These are phyloP conservation scores for Cotesia glomerata DNA, from an alignment of 1,140 invertebrate genomes.

Conservation along the genomic window DNA sequence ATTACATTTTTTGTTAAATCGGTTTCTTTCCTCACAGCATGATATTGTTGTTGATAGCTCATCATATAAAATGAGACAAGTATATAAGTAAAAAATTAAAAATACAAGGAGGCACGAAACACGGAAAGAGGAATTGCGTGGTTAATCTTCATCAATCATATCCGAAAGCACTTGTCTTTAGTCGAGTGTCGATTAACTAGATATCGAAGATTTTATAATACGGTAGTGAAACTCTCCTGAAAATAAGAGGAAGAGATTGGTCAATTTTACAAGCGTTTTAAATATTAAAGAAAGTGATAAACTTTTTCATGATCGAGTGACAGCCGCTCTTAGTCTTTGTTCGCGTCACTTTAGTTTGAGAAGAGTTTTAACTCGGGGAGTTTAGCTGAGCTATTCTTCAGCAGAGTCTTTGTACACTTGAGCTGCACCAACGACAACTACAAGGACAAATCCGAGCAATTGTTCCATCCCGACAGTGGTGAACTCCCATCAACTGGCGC, in stretches of 20 bases:
- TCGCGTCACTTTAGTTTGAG: too few relatives aligned
- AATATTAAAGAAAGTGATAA: too few relatives aligned
- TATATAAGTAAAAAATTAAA: neutral
- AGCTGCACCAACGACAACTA: too few relatives aligned
- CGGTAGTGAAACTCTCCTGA: neutral
- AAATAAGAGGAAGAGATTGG: too few relatives aligned
- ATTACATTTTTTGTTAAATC: neutral
- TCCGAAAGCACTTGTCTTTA: neutral
- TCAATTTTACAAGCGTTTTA: too few relatives aligned
- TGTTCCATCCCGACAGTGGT: slow-evolving; percentile 26
- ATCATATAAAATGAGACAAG: neutral
- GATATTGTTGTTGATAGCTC: neutral
- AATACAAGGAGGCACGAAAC: neutral
- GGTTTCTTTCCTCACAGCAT: neutral
- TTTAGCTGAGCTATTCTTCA: neutral
- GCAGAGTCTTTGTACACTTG: neutral
- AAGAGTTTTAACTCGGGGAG: neutral
- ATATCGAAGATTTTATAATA: neutral
- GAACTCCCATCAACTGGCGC: slow-evolving; percentile 23
- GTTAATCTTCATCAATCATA: neutral
- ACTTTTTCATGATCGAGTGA: too few relatives aligned
- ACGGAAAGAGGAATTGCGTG: neutral
- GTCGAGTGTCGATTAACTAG: neutral
- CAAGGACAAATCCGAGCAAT: neutral
- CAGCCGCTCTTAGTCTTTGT: too few relatives aligned